Conservation (phyloP, 2,888 invertebrate species). For the Shargacucullia verbasci region DNA sequence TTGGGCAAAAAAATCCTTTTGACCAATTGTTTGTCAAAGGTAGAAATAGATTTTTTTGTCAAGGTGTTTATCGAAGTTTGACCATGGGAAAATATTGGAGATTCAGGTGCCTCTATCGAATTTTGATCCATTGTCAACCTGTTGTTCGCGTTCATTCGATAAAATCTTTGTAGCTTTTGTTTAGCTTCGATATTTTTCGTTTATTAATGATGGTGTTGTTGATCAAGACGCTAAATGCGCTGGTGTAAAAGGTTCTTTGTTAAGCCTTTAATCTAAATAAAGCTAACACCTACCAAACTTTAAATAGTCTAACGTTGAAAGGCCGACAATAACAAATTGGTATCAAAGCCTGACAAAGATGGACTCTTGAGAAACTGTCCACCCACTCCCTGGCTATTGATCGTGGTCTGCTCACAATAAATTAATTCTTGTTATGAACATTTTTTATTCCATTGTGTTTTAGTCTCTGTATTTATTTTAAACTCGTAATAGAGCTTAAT, state of each 20-base stretch:
- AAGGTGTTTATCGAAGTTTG: constrained; percentile 86
- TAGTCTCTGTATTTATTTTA: constrained; percentile 81
- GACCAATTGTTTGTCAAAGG: constrained; percentile 88
- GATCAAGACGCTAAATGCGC: constrained; percentile 39
- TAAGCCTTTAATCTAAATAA: constrained; percentile 71
- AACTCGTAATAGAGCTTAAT: constrained; percentile 77
- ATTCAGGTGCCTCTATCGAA: constrained; percentile 85
- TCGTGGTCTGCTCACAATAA: constrained; percentile 84
- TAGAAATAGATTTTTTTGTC: constrained; percentile 81
- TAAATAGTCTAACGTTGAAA: constrained; percentile 85
- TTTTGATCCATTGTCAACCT: constrained; percentile 81
- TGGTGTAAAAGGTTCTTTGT: constrained; percentile 55
- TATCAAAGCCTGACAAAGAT: constrained; percentile 89
- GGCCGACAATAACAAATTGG: constrained; percentile 88
- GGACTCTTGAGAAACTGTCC: constrained; percentile 88
- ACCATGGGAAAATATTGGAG: constrained; percentile 88
- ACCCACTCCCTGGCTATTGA: constrained; percentile 87
- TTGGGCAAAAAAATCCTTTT: constrained; percentile 82
- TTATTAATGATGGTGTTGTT: constrained; percentile 54
- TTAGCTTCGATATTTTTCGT: constrained; percentile 61
- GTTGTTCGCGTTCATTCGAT: constrained; percentile 73
- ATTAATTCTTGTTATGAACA: constrained; percentile 88
- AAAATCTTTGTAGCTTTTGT: constrained; percentile 73
- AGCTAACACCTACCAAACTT: constrained; percentile 83
- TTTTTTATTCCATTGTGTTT: constrained; percentile 85